phyloP scores from a whole-genome alignment of 2,797 vertebrate genomes.

The Syngnathus rostellatus region DNA sequence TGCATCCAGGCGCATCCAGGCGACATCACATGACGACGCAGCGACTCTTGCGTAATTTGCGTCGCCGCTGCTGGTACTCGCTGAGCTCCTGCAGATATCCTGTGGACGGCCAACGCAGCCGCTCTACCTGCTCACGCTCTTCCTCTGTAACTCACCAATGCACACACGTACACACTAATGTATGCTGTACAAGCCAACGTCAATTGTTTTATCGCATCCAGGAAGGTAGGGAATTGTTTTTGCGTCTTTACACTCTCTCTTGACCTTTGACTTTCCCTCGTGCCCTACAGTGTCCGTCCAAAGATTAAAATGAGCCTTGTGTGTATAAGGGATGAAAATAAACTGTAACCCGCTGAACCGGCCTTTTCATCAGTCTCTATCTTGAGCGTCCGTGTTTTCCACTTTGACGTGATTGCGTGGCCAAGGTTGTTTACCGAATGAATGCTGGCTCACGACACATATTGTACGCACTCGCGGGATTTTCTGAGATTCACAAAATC shows the following conservation, averaged over 20 bases:
- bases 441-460: no score
- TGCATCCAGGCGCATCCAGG: background rate
- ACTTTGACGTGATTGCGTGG: no score
- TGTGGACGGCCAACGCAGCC: constrained; percentile 87
- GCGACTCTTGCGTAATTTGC: constrained; percentile 85
- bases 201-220: background rate
- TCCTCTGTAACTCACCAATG: constrained; percentile 70
- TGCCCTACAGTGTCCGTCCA: constrained; percentile 46
- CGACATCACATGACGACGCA: constrained; percentile 82
- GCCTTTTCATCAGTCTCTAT: no score
- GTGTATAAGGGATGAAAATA: constrained; percentile 40
- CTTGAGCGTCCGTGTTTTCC: no score
- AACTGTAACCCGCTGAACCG: constrained; percentile 26
- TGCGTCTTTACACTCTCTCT: background rate
- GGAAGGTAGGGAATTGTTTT: background rate
- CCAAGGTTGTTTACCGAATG: no score
- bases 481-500: no score
- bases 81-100: constrained; percentile 92
- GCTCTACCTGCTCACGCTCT: constrained; percentile 88
- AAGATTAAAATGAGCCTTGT: constrained; percentile 12
- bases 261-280: constrained; percentile 15
- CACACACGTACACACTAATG: background rate
- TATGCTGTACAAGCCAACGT: background rate
- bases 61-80: constrained; percentile 85
- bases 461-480: no score